Evolutionary conservation across 2,888 invertebrate genomes (phyloP).

Genomic region (Neocrepidodera transversa): DNA sequence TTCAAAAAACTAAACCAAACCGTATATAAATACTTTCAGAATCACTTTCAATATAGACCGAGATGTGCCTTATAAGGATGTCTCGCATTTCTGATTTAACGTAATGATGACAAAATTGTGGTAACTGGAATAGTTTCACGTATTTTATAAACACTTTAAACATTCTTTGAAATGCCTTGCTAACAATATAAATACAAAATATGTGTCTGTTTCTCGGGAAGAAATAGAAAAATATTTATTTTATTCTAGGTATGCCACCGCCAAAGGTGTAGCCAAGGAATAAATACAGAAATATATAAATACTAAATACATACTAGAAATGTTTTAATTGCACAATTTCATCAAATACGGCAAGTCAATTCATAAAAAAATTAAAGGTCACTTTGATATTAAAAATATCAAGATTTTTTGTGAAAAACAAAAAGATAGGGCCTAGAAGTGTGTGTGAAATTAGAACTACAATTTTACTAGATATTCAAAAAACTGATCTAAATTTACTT

Average conservation of each 20-base stretch:
- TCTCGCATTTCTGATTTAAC: conserved; percentile 22
- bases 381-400: too few species aligned
- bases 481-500: too few species aligned
- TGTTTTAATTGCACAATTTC: too few species aligned
- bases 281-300: too few species aligned
- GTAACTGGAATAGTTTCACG: conserved; percentile 29
- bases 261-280: background rate
- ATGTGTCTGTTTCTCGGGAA: conserved; percentile 2
- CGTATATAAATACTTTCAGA: background rate
- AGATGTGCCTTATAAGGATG: conserved; percentile 3
- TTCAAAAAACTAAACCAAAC: background rate
- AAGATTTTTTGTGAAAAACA: too few species aligned
- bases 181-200: conserved; percentile 15
- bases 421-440: too few species aligned
- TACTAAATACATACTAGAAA: too few species aligned
- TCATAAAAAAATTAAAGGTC: too few species aligned
- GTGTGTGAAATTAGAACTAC: too few species aligned
- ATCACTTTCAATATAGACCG: conserved; percentile 15
- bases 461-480: too few species aligned
- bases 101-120: conserved; percentile 30
- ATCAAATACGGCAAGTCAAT: too few species aligned
- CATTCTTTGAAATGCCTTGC: conserved; percentile 20
- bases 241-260: background rate
- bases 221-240: conserved; percentile 1
- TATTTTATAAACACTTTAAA: conserved; percentile 20